Evolutionary conservation across 2,888 invertebrate species (phyloP).

Genomic region (Operophtera brumata): DNA sequence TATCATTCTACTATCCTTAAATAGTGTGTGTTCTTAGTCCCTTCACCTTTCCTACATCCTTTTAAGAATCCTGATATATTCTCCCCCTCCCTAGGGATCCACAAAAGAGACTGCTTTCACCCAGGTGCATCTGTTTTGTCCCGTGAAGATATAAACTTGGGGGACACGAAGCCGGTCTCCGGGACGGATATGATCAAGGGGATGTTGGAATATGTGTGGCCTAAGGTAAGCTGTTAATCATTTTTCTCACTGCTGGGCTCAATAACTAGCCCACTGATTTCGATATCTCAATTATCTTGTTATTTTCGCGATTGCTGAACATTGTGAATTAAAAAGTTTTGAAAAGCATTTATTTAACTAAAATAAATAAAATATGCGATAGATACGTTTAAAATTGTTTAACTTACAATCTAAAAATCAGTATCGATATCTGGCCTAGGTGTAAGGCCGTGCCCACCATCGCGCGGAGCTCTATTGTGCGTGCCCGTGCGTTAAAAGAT

Average conservation of each 20-base stretch:
- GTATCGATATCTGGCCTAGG: too few relatives aligned
- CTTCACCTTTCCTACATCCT: conserved; percentile 12
- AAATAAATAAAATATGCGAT: too few relatives aligned
- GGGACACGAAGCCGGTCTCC: conserved; percentile 82
- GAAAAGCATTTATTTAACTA: too few relatives aligned
- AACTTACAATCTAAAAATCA: too few relatives aligned
- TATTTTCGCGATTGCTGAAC: too few relatives aligned
- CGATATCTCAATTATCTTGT: too few relatives aligned
- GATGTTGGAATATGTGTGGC: conserved; percentile 97
- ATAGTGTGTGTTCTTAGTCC: conserved; percentile 2
- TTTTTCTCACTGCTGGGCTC: neutral
- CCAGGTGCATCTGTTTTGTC: conserved; percentile 88
- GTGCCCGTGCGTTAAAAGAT: too few relatives aligned
- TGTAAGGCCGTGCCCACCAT: too few relatives aligned
- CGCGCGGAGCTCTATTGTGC: too few relatives aligned
- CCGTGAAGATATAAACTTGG: conserved; percentile 83
- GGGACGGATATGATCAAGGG: conserved; percentile 90
- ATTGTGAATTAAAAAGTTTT: too few relatives aligned
- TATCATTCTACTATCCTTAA: neutral
- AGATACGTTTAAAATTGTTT: too few relatives aligned
- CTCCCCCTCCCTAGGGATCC: conserved; percentile 74
- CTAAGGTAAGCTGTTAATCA: conserved; percentile 82
- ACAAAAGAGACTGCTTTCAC: conserved; percentile 93
- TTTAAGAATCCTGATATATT: conserved; percentile 39
- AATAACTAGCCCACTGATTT: neutral